A percentile compares a stretch with the other conserved stretches of the same genome.
Evolutionary conservation across 2,888 invertebrate genomes (phyloP).

Genomic region (Agrochola macilenta): DNA sequence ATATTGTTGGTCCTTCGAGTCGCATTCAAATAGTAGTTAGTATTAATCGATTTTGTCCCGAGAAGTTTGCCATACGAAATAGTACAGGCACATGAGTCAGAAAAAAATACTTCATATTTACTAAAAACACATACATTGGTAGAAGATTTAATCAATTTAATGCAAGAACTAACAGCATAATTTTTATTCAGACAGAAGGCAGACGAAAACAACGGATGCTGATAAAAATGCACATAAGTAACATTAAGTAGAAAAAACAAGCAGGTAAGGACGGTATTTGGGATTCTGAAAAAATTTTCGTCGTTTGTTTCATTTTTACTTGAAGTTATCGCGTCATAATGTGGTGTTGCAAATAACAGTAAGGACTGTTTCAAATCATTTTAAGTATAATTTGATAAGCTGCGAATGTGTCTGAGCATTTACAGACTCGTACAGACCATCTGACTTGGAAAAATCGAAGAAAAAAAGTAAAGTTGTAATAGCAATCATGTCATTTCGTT

Average conservation of each 20-base stretch:
- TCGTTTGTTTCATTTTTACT: neutral
- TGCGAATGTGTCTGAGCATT: no score
- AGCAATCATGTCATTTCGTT: no score
- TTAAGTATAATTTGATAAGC: no score
- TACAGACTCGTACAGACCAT: neutral
- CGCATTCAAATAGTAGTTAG: neutral
- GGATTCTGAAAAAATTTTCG: conserved; percentile 9
- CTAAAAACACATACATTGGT: neutral
- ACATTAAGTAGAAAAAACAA: conserved; percentile 29
- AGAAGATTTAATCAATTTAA: conserved; percentile 4
- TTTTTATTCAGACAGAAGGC: conserved; percentile 30
- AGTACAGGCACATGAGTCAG: neutral
- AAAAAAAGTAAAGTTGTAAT: no score
- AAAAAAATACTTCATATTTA: neutral
- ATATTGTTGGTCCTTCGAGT: conserved; percentile 2
- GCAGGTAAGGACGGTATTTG: conserved; percentile 16
- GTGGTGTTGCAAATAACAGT: neutral
- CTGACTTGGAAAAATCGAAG: no score
- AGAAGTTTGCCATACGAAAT: neutral
- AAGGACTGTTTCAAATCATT: no score
- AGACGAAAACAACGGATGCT: conserved; percentile 44
- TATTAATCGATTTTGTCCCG: neutral
- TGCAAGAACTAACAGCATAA: neutral
- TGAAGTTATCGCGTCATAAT: neutral
- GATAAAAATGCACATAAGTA: conserved; percentile 57